A percentile compares a stretch with the other conserved stretches of the same genome.
phyloP scores from a whole-genome alignment of 2,113 vertebrate genomes.

The Alethe castanea region DNA sequence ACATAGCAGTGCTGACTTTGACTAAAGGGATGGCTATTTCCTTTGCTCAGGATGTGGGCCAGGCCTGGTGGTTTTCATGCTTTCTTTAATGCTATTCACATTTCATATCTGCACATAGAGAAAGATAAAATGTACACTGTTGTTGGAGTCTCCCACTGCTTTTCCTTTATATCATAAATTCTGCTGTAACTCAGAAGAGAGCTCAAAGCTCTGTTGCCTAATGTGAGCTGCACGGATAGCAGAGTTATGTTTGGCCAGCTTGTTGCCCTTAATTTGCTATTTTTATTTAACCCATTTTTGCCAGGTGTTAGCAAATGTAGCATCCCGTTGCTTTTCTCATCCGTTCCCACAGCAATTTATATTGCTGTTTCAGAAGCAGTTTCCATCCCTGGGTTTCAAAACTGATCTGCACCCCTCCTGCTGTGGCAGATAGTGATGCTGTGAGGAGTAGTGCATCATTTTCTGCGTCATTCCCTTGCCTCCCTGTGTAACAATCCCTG shows the following conservation, averaged over 20 bases:
- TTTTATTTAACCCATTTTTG: slow-evolving; percentile 48
- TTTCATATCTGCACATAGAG: slow-evolving; percentile 19
- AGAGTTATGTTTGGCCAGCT: slow-evolving; percentile 16
- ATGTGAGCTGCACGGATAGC: neutral
- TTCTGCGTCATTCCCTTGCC: neutral
- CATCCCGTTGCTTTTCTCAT: neutral
- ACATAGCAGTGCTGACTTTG: neutral
- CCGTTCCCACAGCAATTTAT: neutral
- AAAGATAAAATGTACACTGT: slow-evolving; percentile 17
- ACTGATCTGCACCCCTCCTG: neutral
- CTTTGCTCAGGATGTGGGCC: neutral
- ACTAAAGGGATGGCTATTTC: neutral
- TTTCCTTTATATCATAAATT: slow-evolving; percentile 24
- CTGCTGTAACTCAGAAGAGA: neutral
- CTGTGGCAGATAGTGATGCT: neutral
- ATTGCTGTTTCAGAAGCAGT: neutral
- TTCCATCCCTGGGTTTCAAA: neutral
- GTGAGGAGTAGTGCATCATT: neutral
- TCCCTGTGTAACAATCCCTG: neutral
- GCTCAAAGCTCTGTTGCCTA: neutral
- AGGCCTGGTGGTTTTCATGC: slow-evolving; percentile 7
- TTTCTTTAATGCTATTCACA: slow-evolving; percentile 33
- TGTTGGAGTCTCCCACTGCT: slow-evolving; percentile 28
- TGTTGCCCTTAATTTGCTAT: neutral
- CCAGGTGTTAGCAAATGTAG: neutral